These are phyloP conservation scores for Phrixothrix hirtus DNA, from an alignment of 2,888 invertebrate species.

Conservation along the genomic window DNA sequence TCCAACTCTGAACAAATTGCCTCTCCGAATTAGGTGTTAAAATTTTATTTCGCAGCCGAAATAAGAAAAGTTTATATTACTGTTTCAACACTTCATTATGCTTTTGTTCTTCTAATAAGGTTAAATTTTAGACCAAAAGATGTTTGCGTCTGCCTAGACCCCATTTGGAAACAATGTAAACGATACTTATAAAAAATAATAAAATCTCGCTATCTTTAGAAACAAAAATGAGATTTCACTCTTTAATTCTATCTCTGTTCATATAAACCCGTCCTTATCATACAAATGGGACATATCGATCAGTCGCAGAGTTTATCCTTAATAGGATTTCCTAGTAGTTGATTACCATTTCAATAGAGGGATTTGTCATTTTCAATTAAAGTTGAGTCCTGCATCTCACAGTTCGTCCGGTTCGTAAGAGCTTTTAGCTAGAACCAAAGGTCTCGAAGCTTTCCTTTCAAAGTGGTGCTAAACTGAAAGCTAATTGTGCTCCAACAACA, in stretches of 20 bases:
- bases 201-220: background rate
- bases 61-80: conserved; percentile 56
- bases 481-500: conserved; percentile 16
- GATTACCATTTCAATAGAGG: conserved; percentile 61
- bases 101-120: conserved; percentile 46
- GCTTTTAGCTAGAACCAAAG: conserved; percentile 36
- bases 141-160: no score
- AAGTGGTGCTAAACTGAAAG: conserved; percentile 23
- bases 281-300: conserved; percentile 49
- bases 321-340: conserved; percentile 60
- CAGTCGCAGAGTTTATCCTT: conserved; percentile 58
- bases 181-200: background rate
- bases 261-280: conserved; percentile 44
- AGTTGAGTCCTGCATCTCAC: conserved; percentile 58
- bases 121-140: conserved; percentile 35
- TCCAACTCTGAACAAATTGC: conserved; percentile 43
- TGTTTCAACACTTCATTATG: conserved; percentile 51
- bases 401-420: conserved; percentile 34
- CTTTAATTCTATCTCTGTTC: conserved; percentile 39
- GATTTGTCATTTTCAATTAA: conserved; percentile 61
- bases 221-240: conserved; percentile 12
- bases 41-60: conserved; percentile 50
- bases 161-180: background rate
- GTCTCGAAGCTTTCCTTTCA: conserved; percentile 29
- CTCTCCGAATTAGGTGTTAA: conserved; percentile 49